These are phyloP conservation scores for Arvicanthis niloticus DNA, from an alignment of 2,113 vertebrate genomes.

Conservation along the genomic window DNA sequence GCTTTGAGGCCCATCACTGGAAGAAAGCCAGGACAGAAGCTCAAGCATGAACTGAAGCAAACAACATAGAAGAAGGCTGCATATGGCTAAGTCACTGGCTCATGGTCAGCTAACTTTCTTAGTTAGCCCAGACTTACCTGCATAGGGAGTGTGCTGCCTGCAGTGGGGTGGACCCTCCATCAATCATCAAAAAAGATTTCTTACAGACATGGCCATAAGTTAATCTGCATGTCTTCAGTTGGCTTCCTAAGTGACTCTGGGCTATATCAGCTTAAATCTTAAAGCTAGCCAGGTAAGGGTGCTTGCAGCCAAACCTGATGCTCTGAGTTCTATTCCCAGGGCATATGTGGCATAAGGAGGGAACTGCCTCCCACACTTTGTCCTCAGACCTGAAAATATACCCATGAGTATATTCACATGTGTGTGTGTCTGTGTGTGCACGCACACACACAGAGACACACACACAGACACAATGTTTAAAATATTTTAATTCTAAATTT, in stretches of 20 bases:
- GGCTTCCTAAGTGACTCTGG: background rate
- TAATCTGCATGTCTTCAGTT: background rate
- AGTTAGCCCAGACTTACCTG: background rate
- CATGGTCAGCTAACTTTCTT: too few species aligned
- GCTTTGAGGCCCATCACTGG: background rate
- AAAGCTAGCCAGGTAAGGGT: background rate
- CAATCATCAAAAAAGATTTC: background rate
- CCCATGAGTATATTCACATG: background rate
- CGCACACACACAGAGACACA: background rate
- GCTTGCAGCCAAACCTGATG: too few species aligned
- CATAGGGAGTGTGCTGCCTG: background rate
- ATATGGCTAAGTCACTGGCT: background rate
- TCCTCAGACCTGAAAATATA: background rate
- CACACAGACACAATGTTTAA: background rate
- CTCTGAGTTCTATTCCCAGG: background rate
- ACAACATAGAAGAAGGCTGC: background rate
- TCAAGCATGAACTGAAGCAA: background rate
- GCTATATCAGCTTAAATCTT: background rate
- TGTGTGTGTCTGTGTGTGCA: rapidly evolving
- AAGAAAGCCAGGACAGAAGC: background rate
- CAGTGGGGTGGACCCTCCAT: background rate
- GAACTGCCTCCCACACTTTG: background rate
- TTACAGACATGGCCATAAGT: background rate
- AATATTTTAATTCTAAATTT: background rate
- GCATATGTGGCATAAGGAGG: too few species aligned